These are phyloP conservation scores for Hylaea fasciaria DNA, from an alignment of 2,888 invertebrate species.

Conservation along the genomic window DNA sequence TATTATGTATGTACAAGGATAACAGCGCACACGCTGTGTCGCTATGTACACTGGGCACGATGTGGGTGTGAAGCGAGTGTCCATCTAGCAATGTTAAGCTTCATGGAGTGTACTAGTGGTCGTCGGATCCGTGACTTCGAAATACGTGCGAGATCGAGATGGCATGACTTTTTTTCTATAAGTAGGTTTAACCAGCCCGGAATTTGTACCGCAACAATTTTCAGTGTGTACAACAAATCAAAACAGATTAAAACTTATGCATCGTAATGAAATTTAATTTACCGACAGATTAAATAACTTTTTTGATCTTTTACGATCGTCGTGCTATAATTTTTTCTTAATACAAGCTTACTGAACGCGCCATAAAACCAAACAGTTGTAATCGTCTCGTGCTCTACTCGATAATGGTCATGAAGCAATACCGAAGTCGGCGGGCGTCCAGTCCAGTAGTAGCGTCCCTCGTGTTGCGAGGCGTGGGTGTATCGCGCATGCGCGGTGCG, in stretches of 20 bases:
- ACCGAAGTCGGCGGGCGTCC: slow-evolving; percentile 17
- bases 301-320: too few relatives aligned
- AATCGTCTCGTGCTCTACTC: background rate
- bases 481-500: slow-evolving; percentile 69
- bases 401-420: background rate
- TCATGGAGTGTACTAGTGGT: slow-evolving; percentile 12
- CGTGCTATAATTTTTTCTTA: too few relatives aligned
- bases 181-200: too few relatives aligned
- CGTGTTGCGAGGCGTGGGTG: slow-evolving; percentile 53
- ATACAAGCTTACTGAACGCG: too few relatives aligned
- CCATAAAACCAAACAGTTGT: background rate
- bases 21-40: slow-evolving; percentile 49
- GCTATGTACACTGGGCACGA: slow-evolving; percentile 34
- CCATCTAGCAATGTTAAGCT: slow-evolving; percentile 20
- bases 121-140: background rate
- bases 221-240: too few relatives aligned
- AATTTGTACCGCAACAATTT: too few relatives aligned
- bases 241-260: too few relatives aligned
- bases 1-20: slow-evolving; percentile 34
- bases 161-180: too few relatives aligned
- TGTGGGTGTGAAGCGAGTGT: slow-evolving; percentile 16
- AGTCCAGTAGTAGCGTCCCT: slow-evolving; percentile 37
- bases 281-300: too few relatives aligned
- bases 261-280: too few relatives aligned
- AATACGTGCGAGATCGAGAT: slow-evolving; percentile 8